phyloP scores from a whole-genome alignment of 2,888 invertebrate genomes.

The Venusia cambrica region DNA sequence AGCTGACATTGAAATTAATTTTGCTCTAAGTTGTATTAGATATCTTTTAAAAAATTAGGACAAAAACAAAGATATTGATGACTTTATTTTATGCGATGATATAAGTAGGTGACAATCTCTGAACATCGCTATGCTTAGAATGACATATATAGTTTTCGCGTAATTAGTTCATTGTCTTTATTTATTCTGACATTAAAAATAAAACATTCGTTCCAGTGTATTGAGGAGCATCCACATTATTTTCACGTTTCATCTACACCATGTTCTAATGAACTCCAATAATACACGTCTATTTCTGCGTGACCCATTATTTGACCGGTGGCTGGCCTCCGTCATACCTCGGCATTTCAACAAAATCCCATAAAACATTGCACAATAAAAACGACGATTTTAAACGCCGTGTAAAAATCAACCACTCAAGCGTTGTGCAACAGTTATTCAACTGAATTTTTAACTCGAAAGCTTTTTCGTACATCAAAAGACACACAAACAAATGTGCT shows the following conservation, averaged over 20 bases:
- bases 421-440: conserved; percentile 48
- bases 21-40: conserved; percentile 48
- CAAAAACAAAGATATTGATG: conserved; percentile 22
- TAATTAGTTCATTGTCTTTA: no score
- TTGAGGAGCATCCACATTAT: conserved; percentile 39
- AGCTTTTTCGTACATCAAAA: conserved; percentile 57
- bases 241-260: conserved; percentile 42
- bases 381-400: conserved; percentile 42
- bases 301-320: conserved; percentile 65
- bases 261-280: conserved; percentile 64
- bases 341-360: conserved; percentile 55
- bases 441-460: conserved; percentile 45
- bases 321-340: conserved; percentile 43
- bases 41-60: conserved; percentile 34
- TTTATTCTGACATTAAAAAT: no score
- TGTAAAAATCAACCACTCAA: conserved; percentile 39
- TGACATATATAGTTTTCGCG: no score
- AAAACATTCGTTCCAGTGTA: conserved; percentile 8
- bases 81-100: conserved; percentile 23
- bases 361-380: conserved; percentile 64
- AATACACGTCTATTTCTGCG: conserved; percentile 63
- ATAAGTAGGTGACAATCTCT: conserved; percentile 16
- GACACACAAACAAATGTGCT: conserved; percentile 44
- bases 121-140: no score
- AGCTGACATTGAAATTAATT: conserved; percentile 54